A percentile compares a stretch with the other conserved stretches of the same genome.
Conservation (phyloP, 2,888 invertebrate genomes). For the Perizoma flavofasciatum region DNA sequence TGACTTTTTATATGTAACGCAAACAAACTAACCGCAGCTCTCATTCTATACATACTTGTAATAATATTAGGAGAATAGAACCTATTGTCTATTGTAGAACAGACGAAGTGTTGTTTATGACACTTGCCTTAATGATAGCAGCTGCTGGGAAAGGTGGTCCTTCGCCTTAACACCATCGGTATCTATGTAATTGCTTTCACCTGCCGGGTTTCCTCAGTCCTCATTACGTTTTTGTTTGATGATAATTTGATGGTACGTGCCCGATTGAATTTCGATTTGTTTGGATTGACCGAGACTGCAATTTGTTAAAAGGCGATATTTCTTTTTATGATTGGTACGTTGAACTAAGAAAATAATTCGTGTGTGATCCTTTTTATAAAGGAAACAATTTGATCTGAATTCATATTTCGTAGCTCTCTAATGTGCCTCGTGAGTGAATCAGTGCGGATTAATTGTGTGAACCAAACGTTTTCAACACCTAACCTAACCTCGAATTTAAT, state of each 20-base stretch:
- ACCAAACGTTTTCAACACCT: too few relatives aligned
- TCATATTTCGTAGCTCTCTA: too few relatives aligned
- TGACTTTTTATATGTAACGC: too few relatives aligned
- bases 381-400: not conserved
- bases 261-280: slow-evolving; percentile 15
- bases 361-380: not conserved
- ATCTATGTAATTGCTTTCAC: slow-evolving; percentile 26
- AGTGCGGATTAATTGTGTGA: too few relatives aligned
- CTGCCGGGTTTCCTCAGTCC: slow-evolving; percentile 14
- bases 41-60: slow-evolving; percentile 36
- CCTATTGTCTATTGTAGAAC: slow-evolving; percentile 57
- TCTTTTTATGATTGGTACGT: slow-evolving; percentile 2
- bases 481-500: too few relatives aligned
- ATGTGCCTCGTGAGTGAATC: too few relatives aligned
- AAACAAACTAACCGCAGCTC: slow-evolving; percentile 10
- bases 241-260: slow-evolving; percentile 8
- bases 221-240: slow-evolving; percentile 11
- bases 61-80: slow-evolving; percentile 43
- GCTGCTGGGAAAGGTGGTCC: slow-evolving; percentile 56
- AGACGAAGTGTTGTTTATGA: slow-evolving; percentile 70
- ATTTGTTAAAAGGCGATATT: slow-evolving; percentile 10
- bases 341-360: not conserved
- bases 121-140: slow-evolving; percentile 65
- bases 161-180: slow-evolving; percentile 19
- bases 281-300: slow-evolving; percentile 5